A percentile compares a stretch with the other conserved stretches of the same genome.
These are phyloP conservation scores for Sebastes oblongus DNA, from an alignment of 2,797 vertebrate genomes.

Conservation along the genomic window DNA sequence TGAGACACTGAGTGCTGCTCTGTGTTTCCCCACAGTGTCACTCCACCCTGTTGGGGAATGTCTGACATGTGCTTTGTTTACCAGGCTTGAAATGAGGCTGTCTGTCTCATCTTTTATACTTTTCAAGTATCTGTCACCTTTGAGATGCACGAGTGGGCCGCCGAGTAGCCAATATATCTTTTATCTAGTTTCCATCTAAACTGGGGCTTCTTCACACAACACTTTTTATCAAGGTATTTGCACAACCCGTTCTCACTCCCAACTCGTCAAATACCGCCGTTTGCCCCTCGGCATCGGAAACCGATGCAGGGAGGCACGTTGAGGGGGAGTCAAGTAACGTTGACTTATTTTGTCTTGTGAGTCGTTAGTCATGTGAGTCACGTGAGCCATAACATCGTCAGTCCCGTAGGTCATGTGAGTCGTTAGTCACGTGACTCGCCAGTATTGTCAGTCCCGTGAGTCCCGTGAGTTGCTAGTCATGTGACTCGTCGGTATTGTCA, in stretches of 20 bases:
- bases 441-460: no score
- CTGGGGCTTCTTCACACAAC: neutral
- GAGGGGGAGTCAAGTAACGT: no score
- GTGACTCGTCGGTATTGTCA: no score
- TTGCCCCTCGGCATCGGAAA: no score
- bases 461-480: rapidly evolving
- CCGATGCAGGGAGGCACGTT: no score
- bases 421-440: rapidly evolving
- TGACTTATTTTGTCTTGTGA: no score
- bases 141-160: conserved; percentile 6
- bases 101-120: conserved; percentile 22
- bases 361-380: no score
- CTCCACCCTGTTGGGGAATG: conserved; percentile 36
- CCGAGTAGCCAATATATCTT: neutral
- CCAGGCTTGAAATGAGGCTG: conserved; percentile 20
- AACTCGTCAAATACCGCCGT: no score
- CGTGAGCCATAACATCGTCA: no score
- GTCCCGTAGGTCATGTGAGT: no score
- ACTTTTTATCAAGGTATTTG: conserved; percentile 1
- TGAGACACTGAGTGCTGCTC: conserved; percentile 10
- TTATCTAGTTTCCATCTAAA: conserved; percentile 5
- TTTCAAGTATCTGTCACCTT: conserved; percentile 24
- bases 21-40: conserved; percentile 35
- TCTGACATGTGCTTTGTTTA: conserved; percentile 62
- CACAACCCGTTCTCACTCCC: no score